These are phyloP conservation scores for Pseudomugil tenellus DNA, from an alignment of 2,797 vertebrate species.

Conservation along the genomic window DNA sequence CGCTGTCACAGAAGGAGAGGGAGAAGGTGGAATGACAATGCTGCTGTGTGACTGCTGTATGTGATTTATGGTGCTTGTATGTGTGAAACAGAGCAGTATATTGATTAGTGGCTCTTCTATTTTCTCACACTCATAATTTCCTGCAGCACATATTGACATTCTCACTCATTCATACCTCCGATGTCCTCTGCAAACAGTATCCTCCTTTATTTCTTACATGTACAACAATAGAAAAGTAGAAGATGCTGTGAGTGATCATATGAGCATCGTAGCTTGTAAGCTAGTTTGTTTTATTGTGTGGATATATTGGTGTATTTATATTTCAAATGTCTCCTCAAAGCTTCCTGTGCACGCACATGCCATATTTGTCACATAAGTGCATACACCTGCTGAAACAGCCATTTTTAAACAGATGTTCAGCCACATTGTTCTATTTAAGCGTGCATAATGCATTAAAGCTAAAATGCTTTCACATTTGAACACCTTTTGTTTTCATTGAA, in stretches of 20 bases:
- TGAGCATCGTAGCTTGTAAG: constrained; percentile 13
- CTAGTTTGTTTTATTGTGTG: constrained; percentile 25
- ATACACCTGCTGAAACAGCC: constrained; percentile 6
- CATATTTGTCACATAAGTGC: constrained; percentile 15
- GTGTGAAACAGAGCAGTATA: constrained; percentile 29
- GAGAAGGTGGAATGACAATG: constrained; percentile 20
- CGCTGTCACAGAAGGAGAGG: constrained; percentile 11
- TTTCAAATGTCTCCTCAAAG: constrained; percentile 29
- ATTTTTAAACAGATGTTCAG: constrained; percentile 24
- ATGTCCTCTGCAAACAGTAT: constrained; percentile 9
- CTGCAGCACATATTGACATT: constrained; percentile 1
- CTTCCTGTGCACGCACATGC: constrained; percentile 10
- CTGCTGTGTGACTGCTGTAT: constrained; percentile 12
- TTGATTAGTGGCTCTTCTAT: constrained; percentile 45
- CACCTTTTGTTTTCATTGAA: background rate
- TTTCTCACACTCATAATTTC: constrained; percentile 17
- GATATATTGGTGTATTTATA: constrained; percentile 25
- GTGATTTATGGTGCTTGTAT: constrained; percentile 37
- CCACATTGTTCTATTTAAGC: background rate
- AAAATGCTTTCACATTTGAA: background rate
- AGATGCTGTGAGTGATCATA: constrained; percentile 13
- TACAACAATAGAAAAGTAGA: constrained; percentile 4
- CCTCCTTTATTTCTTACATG: constrained; percentile 9
- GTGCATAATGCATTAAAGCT: background rate
- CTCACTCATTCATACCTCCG: background rate